A percentile compares a stretch with the other conserved stretches of the same genome.
These are phyloP conservation scores for Chrysogorgia sp. DNA, from an alignment of 92 coral and sea anemone genomes.

Conservation along the genomic window DNA sequence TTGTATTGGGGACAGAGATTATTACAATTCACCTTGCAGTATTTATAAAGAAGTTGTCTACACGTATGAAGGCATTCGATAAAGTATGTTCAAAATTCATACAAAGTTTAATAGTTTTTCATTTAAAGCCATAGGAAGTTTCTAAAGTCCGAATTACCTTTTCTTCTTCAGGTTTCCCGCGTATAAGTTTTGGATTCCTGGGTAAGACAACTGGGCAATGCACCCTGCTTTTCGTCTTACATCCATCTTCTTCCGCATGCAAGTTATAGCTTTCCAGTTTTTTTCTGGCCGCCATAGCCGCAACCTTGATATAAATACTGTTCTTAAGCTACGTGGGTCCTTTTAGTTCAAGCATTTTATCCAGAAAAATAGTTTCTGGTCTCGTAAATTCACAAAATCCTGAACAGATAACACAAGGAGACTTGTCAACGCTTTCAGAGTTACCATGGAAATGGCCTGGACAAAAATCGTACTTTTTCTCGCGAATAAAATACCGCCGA, in stretches of 20 bases:
- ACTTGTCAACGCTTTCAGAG: conserved; percentile 2
- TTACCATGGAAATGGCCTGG: conserved; percentile 24
- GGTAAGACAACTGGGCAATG: conserved; percentile 79
- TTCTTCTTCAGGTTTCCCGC: conserved; percentile 81
- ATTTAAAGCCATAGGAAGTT: too few species aligned
- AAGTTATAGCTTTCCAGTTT: background rate
- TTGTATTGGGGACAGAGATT: too few species aligned
- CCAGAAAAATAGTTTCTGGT: conserved; percentile 2
- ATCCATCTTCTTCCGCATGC: conserved; percentile 4
- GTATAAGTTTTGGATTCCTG: conserved; percentile 93
- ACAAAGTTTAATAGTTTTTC: too few species aligned
- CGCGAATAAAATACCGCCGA: background rate
- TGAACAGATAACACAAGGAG: background rate
- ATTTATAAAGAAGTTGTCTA: too few species aligned
- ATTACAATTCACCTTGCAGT: too few species aligned
- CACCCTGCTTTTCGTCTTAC: background rate
- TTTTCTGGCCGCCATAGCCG: conserved; percentile 15
- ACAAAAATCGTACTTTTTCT: background rate
- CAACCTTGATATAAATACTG: background rate
- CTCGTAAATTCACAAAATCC: background rate
- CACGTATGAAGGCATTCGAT: too few species aligned
- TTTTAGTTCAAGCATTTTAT: conserved; percentile 4
- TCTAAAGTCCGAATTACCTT: too few species aligned
- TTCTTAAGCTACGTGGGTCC: background rate
- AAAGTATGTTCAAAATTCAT: too few species aligned